Evolutionary conservation across 2,113 vertebrate species (phyloP), one percentile per base, ranked within the genome.

Genomic region (Argyrosomus japonicus): DNA sequence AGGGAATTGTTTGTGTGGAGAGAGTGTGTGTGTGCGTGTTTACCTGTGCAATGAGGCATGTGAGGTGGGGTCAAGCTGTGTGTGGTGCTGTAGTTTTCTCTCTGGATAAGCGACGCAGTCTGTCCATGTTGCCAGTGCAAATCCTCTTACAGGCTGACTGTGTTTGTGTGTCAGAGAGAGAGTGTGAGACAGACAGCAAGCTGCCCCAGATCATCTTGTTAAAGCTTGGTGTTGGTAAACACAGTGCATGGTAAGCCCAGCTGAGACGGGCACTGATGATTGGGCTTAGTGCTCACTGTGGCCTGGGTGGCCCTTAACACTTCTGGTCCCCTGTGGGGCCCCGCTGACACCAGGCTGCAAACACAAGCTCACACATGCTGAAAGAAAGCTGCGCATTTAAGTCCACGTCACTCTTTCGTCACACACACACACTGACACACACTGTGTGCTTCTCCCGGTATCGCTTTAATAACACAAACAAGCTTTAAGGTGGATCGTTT

Each of bases 211-310:
- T 94, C 88, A 91, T 93, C 84, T 87, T 69, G 88, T 79, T 58
- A 85, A 83, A 83, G 85, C 87, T 65, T 23, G 53, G 53, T 90
- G 94, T 94, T 93, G 84, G 91, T 95, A 93, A 94, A 94, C 94
- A 92, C 81, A 77, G 82, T 47, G 70, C 90, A 81, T 6, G 69
- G 40, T 93, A 94, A 94, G 91, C 90, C 83, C 47, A 7, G 83
- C 85, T 91, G 85, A 94, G 86, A 86, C 88, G 47, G 89, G 17
- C 84, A 54, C 82, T 84, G 82, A 87, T 91, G 86, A 93, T 86
- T 80, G 83, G 88, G 84, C 81, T 93, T 89, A 92, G 71, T 2
- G 21, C 79, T 70, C 76, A 21, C 72, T 78, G 82, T 81, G 77
- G 82, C 72, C 86, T 76, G 69, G 79, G 82, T 85, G 85, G 85